Evolutionary conservation across 2,113 vertebrate genomes (phyloP), one percentile per base, ranked within the genome.

Genomic region (Psittacus erithacus): DNA sequence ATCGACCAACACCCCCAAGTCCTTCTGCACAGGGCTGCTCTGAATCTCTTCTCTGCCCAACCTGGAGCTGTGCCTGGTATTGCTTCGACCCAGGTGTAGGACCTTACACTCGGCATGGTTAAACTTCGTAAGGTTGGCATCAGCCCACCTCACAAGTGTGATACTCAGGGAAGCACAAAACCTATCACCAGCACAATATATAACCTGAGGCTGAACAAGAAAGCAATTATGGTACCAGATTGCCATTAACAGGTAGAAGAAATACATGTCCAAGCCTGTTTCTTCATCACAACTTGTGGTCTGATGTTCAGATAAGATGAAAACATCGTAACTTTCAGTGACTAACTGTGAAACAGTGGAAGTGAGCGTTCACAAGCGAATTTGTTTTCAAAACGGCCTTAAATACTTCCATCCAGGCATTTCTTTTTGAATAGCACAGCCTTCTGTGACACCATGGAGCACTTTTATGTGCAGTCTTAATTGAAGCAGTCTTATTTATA

Each of bases 401-500:
- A 65, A 82, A 83, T 82, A 84, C 81, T 71, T 96, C 76, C 15
- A 43, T 65, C 65, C 62, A 68, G 47, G 49, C 63, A 63, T 46
- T 79, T 91, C 78, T 69, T 96, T 88, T 82, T 92, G 62, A 96
- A 69, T 31, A 94, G 77, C 57, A 75, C 17, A 27, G 86, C 77
- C 62, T 88, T 77, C 86, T 92, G 65, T 69, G 73, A 84, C 69
- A 88, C 83, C 35, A 24, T 35, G 59, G 82, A 95, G 81, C 76
- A 65, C 89, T 91, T 95, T 96, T 90, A 95, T 94, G 67, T 64
- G 86, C 88, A 95, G 79, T 27, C 63, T 93, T 97, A 97, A 96
- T 95, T 96, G 92, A 88, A 96, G 70, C 77, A 93, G 76, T 76
- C 74, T 95, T 97, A 95, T 95, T 96, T 96, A 96, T 86, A 82